Evolutionary conservation across 35 echinoderm and acorn worm genomes (phyloP).

Genomic region (Ophioderma brevispina): DNA sequence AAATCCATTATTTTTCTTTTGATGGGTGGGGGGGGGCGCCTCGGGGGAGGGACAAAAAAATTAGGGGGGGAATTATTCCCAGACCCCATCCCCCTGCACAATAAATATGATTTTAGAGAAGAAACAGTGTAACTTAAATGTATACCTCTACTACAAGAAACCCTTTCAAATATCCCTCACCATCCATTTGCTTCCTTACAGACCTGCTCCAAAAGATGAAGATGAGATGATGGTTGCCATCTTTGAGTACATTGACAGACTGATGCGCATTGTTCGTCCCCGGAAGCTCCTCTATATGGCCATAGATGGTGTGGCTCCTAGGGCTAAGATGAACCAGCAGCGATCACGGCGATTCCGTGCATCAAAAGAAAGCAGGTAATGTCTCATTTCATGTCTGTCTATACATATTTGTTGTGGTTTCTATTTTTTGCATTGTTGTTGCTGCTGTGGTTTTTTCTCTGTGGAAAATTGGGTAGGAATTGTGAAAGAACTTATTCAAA

Average conservation of each 20-base stretch:
- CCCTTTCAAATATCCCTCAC: too few relatives aligned
- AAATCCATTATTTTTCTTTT: too few relatives aligned
- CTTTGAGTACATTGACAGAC: conserved; percentile 95
- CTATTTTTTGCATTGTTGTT: not conserved
- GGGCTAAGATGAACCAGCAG: conserved; percentile 99
- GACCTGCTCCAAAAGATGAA: conserved; percentile 91
- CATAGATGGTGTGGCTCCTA: conserved; percentile 96
- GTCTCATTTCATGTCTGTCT: too few relatives aligned
- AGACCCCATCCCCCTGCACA: too few relatives aligned
- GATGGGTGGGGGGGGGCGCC: too few relatives aligned
- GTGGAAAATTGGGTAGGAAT: not conserved
- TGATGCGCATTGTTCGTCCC: conserved; percentile 87
- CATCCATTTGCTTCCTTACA: not conserved
- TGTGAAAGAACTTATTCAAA: not conserved
- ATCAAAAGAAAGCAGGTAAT: conserved; percentile 85
- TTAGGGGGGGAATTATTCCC: too few relatives aligned
- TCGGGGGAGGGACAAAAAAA: too few relatives aligned
- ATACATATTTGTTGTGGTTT: too few relatives aligned
- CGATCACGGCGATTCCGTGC: conserved; percentile 93
- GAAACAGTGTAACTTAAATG: too few relatives aligned
- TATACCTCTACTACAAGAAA: too few relatives aligned
- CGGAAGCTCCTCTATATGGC: conserved; percentile 96
- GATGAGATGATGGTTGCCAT: conserved; percentile 99
- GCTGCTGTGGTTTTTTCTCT: not conserved
- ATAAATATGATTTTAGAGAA: too few relatives aligned